phyloP scores from a whole-genome alignment of 37 sponge, comb jelly and placozoan species.

The Cladorhizidae sp. region DNA sequence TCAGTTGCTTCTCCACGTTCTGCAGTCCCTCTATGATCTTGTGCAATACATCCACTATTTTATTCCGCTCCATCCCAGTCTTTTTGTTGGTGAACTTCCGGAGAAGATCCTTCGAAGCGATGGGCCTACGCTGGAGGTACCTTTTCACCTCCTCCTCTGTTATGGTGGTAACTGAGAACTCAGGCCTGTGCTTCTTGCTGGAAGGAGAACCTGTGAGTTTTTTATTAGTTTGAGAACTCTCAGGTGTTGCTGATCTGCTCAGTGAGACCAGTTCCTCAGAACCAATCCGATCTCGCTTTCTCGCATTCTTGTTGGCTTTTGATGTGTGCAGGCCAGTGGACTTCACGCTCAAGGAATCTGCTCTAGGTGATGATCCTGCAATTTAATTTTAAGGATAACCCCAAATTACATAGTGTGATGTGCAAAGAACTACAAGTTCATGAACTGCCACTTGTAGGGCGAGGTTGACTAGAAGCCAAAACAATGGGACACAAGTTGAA shows the following conservation, averaged over 20 bases:
- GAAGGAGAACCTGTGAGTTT: conserved; percentile 14
- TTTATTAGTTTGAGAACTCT: background rate
- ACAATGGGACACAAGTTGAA: no score
- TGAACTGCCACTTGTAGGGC: no score
- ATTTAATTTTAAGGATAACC: no score
- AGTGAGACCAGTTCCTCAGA: background rate
- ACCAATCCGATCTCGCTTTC: background rate
- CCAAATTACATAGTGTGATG: no score
- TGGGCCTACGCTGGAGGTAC: conserved; percentile 83
- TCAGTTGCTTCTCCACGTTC: conserved; percentile 58
- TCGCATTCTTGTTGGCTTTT: background rate
- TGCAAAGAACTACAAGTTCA: no score
- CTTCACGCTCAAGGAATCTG: no score
- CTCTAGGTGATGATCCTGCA: no score
- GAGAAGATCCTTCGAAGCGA: conserved; percentile 82
- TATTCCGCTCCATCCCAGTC: conserved; percentile 71
- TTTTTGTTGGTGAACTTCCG: conserved; percentile 83
- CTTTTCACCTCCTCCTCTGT: conserved; percentile 80
- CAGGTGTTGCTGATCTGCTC: background rate
- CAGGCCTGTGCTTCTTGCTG: conserved; percentile 48
- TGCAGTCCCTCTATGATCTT: conserved; percentile 52
- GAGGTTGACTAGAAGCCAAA: no score
- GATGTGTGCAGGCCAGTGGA: background rate
- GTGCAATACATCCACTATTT: conserved; percentile 49
- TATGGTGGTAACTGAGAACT: conserved; percentile 37